phyloP scores from a whole-genome alignment of 1,140 invertebrate genomes.

The Nasonia longicornis region DNA sequence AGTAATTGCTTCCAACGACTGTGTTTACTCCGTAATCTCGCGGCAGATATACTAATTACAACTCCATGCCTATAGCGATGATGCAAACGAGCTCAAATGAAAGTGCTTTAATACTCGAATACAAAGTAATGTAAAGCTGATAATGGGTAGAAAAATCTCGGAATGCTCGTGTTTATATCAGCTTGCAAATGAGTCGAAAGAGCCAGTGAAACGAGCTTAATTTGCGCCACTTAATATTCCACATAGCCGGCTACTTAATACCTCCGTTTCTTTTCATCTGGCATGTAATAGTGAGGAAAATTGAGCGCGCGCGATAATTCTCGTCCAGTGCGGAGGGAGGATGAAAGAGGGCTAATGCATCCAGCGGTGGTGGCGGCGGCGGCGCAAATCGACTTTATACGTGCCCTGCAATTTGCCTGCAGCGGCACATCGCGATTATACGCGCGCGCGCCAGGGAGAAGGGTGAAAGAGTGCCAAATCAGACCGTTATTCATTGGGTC shows the following conservation, averaged over 20 bases:
- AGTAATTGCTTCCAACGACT: not conserved
- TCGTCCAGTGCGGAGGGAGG: not conserved
- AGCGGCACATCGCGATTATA: too few species aligned
- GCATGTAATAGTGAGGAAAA: not conserved
- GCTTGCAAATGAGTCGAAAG: too few species aligned
- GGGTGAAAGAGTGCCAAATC: not conserved
- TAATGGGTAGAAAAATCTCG: not conserved
- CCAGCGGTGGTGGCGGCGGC: not conserved
- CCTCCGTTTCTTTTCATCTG: not conserved
- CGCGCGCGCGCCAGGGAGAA: not conserved
- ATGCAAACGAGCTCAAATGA: not conserved
- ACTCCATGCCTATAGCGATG: not conserved
- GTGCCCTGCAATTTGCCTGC: slow-evolving; percentile 18
- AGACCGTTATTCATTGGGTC: slow-evolving; percentile 3
- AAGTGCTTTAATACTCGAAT: not conserved
- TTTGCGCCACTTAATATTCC: not conserved
- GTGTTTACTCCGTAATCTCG: not conserved
- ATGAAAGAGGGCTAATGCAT: not conserved
- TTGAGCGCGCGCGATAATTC: slow-evolving; percentile 25
- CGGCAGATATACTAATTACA: not conserved
- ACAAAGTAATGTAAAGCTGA: not conserved
- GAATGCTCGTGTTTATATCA: too few species aligned
- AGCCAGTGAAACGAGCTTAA: not conserved
- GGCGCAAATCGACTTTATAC: slow-evolving; percentile 5
- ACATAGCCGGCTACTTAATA: not conserved